phyloP scores from a whole-genome alignment of 2,113 vertebrate species.

The Tachysurus vachellii region DNA sequence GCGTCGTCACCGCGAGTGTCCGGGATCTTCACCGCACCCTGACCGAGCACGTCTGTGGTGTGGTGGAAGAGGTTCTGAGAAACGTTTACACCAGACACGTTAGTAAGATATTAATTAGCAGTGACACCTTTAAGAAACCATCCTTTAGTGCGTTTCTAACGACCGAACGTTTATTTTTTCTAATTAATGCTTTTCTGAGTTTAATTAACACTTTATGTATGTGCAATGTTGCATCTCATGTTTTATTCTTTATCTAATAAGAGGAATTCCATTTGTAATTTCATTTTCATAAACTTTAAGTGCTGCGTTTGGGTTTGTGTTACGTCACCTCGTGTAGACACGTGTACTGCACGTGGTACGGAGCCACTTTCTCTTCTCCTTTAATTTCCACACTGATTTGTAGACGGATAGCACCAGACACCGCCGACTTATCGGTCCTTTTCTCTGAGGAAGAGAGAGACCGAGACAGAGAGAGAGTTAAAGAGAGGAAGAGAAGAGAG shows the following conservation, averaged over 20 bases:
- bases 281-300: background rate
- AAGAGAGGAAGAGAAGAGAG: background rate
- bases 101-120: background rate
- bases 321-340: slow-evolving; percentile 91
- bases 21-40: slow-evolving; percentile 88
- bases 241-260: background rate
- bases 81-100: background rate
- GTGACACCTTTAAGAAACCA: background rate
- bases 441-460: slow-evolving; percentile 81
- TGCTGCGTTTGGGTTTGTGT: background rate
- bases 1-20: slow-evolving; percentile 92
- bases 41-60: slow-evolving; percentile 88
- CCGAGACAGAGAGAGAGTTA: background rate
- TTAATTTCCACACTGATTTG: slow-evolving; percentile 98
- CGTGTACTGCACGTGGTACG: slow-evolving; percentile 94
- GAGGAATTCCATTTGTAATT: background rate
- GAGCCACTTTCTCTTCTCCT: slow-evolving; percentile 96
- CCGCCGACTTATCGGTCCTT: slow-evolving; percentile 94
- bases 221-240: too few species aligned
- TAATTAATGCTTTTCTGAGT: too few species aligned
- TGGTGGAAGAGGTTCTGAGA: slow-evolving; percentile 93
- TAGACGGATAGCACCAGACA: slow-evolving; percentile 93
- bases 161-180: too few species aligned
- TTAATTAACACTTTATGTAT: too few species aligned
- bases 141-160: too few species aligned